phyloP scores from a whole-genome alignment of 1,140 invertebrate genomes.

The Drosophila mayri region DNA sequence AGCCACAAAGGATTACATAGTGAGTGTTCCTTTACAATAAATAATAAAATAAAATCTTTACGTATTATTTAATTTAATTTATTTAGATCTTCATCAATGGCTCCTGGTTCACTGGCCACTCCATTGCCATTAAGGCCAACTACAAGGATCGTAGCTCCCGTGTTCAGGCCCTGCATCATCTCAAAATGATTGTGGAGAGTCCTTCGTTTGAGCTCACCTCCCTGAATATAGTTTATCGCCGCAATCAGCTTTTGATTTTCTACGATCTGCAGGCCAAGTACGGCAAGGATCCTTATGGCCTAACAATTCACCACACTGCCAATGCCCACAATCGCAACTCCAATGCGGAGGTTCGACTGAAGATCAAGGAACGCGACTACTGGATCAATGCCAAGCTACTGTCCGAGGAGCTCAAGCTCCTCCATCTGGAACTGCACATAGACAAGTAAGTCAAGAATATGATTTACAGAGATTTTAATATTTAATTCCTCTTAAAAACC shows the following conservation, averaged over 20 bases:
- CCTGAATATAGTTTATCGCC: slow-evolving; percentile 87
- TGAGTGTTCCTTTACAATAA: slow-evolving; percentile 50
- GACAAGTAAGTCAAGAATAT: slow-evolving; percentile 87
- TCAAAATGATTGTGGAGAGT: slow-evolving; percentile 90
- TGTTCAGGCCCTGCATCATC: slow-evolving; percentile 87
- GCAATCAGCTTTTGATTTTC: slow-evolving; percentile 81
- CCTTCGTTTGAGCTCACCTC: slow-evolving; percentile 89
- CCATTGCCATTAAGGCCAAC: slow-evolving; percentile 88
- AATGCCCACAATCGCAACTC: slow-evolving; percentile 85
- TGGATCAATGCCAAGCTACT: slow-evolving; percentile 85
- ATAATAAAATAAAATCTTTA: no score
- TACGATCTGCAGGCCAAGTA: slow-evolving; percentile 76
- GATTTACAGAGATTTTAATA: fast-evolving
- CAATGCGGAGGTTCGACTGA: slow-evolving; percentile 87
- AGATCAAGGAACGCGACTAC: slow-evolving; percentile 89
- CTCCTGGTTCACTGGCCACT: slow-evolving; percentile 92
- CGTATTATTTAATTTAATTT: neutral
- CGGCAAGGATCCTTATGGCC: slow-evolving; percentile 76
- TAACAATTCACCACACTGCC: slow-evolving; percentile 70
- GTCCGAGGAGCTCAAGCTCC: slow-evolving; percentile 63
- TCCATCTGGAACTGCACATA: slow-evolving; percentile 88
- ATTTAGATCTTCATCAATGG: slow-evolving; percentile 88
- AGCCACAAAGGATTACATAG: slow-evolving; percentile 86
- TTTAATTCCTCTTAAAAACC: neutral
- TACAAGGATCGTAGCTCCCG: slow-evolving; percentile 90